These are phyloP conservation scores for Mastomys coucha DNA, from an alignment of 2,113 vertebrate genomes.

Conservation along the genomic window DNA sequence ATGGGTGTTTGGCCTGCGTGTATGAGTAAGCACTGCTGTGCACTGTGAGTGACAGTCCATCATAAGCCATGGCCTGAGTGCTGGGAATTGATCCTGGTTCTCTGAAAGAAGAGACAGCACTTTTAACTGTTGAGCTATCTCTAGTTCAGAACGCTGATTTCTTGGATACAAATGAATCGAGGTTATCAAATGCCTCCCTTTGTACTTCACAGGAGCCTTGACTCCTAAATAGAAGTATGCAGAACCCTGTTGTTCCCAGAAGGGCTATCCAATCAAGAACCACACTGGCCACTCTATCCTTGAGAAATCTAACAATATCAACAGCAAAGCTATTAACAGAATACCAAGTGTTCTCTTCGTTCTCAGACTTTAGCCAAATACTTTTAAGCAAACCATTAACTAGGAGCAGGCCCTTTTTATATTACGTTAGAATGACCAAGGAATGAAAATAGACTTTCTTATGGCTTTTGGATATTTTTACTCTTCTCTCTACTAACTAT, in stretches of 20 bases:
- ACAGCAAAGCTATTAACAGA: background rate
- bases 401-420: background rate
- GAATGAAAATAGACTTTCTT: background rate
- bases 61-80: background rate
- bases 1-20: background rate
- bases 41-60: background rate
- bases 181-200: background rate
- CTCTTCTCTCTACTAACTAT: background rate
- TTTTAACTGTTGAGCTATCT: background rate
- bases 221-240: background rate
- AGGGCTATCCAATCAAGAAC: background rate
- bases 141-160: background rate
- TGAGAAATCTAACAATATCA: conserved; percentile 17
- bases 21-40: no score
- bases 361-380: conserved; percentile 41
- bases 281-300: background rate
- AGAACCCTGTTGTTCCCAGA: background rate
- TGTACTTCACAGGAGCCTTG: conserved; percentile 23
- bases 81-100: background rate
- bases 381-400: conserved; percentile 52
- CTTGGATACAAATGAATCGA: background rate
- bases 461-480: background rate
- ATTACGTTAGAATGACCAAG: background rate
- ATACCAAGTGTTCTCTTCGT: conserved; percentile 26
- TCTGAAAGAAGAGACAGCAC: background rate